phyloP scores from a whole-genome alignment of 2,888 invertebrate genomes.

The Hyposoter dolosus region DNA sequence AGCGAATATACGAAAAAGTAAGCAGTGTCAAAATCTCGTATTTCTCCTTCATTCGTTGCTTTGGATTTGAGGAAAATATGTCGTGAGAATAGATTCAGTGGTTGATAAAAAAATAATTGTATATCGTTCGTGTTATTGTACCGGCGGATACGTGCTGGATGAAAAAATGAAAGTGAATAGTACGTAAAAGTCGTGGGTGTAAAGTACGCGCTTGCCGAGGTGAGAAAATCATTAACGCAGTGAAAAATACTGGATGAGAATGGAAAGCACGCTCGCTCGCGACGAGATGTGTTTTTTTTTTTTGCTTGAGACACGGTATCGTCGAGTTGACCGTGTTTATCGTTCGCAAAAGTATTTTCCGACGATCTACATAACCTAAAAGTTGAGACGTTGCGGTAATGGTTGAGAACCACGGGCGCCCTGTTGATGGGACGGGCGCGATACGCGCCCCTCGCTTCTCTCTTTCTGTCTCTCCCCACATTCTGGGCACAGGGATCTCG shows the following conservation, averaged over 20 bases:
- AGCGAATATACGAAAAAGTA: constrained; percentile 36
- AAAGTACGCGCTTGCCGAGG: not conserved
- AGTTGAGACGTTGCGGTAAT: not conserved
- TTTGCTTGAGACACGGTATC: not conserved
- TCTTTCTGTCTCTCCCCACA: not conserved
- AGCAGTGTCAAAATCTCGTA: constrained; percentile 15
- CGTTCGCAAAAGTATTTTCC: not conserved
- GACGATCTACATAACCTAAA: constrained; percentile 59
- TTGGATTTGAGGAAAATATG: not conserved
- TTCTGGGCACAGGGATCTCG: constrained; percentile 31
- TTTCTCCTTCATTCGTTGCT: not conserved
- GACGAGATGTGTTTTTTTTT: not conserved
- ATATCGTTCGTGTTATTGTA: not conserved
- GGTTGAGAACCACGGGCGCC: constrained; percentile 66
- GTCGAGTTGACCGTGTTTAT: not conserved
- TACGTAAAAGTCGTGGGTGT: not conserved
- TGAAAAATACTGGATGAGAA: not conserved
- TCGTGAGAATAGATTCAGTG: not conserved
- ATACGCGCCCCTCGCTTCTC: constrained; percentile 59
- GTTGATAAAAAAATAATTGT: not conserved
- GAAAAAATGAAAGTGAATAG: not conserved
- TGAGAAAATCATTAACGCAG: not conserved
- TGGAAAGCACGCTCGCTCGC: not conserved
- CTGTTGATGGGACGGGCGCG: constrained; percentile 68
- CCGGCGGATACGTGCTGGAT: not conserved